Evolutionary conservation across 2,888 invertebrate genomes (phyloP).

Genomic region (Noctua janthe): DNA sequence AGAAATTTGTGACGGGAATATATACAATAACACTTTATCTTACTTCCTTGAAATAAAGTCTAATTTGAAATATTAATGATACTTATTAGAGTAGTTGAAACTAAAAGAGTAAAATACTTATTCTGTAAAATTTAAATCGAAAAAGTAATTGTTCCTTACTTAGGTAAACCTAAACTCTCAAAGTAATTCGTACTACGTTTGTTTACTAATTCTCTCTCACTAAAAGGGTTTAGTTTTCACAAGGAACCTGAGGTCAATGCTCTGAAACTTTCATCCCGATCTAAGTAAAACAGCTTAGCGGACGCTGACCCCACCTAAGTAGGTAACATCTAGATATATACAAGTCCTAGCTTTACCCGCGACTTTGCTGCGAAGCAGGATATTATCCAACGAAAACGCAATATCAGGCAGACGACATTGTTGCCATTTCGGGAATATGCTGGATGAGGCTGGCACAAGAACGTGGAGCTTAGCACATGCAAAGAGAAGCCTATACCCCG

Average conservation of each 20-base stretch:
- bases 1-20: background rate
- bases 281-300: constrained; percentile 18
- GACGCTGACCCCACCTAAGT: constrained; percentile 6
- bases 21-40: background rate
- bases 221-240: constrained; percentile 29
- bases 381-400: background rate
- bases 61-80: background rate
- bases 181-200: background rate
- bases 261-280: constrained; percentile 11
- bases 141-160: background rate
- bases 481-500: background rate
- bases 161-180: background rate
- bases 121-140: background rate
- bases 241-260: background rate
- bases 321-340: background rate
- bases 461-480: background rate
- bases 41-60: background rate
- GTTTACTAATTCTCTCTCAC: constrained; percentile 10
- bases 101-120: background rate
- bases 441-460: background rate
- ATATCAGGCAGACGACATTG: background rate
- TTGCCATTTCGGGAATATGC: background rate
- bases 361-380: background rate
- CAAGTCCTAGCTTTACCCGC: background rate
- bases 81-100: background rate